phyloP scores from a whole-genome alignment of 2,113 vertebrate genomes.

The Gambusia affinis region DNA sequence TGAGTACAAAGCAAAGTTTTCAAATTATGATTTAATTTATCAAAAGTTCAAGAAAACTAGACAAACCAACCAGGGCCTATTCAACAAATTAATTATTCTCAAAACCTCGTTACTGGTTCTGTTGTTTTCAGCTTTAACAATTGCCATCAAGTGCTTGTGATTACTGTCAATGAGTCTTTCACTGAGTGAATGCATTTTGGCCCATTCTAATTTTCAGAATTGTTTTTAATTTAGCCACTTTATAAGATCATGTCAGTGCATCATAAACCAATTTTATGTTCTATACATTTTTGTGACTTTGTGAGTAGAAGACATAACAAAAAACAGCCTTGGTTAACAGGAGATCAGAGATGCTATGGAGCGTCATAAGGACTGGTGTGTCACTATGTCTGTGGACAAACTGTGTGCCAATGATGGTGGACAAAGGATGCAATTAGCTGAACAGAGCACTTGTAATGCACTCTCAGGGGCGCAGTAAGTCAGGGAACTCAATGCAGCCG shows the following conservation, averaged over 20 bases:
- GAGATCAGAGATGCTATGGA: slow-evolving; percentile 5
- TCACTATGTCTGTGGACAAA: slow-evolving; percentile 63
- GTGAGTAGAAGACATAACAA: slow-evolving; percentile 17
- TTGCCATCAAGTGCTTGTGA: neutral
- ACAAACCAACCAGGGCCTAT: neutral
- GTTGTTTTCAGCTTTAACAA: neutral
- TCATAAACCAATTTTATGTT: neutral
- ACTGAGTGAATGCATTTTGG: neutral
- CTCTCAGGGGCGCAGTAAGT: slow-evolving; percentile 69
- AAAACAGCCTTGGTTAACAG: slow-evolving; percentile 2
- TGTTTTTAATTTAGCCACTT: neutral
- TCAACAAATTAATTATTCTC: neutral
- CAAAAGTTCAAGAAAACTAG: neutral
- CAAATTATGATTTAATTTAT: neutral
- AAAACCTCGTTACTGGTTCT: neutral
- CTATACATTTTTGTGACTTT: neutral
- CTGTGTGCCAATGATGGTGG: slow-evolving; percentile 56
- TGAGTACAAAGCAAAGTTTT: neutral
- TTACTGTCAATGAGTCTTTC: neutral
- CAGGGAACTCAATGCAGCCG: slow-evolving; percentile 64
- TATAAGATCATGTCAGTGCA: neutral
- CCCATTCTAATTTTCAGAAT: neutral
- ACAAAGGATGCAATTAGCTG: slow-evolving; percentile 75
- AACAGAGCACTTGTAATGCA: slow-evolving; percentile 71
- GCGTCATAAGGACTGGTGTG: slow-evolving; percentile 41